These are phyloP conservation scores for Copsychus sechellarum DNA, from an alignment of 2,113 vertebrate genomes.

Conservation along the genomic window DNA sequence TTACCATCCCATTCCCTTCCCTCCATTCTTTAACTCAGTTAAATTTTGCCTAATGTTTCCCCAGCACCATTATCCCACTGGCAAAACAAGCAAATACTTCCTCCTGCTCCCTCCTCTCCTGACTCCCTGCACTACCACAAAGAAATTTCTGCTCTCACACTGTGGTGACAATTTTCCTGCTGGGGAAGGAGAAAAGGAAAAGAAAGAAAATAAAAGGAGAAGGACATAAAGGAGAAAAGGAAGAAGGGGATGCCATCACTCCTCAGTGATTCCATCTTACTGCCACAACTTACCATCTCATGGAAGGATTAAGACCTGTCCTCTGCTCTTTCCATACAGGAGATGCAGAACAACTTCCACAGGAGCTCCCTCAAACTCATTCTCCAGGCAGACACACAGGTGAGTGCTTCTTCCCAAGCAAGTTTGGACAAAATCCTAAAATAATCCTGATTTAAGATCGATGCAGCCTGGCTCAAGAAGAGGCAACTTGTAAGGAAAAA, in stretches of 20 bases:
- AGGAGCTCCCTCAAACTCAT: background rate
- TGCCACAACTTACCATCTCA: background rate
- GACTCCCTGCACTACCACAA: background rate
- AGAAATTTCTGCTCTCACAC: background rate
- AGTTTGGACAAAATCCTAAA: background rate
- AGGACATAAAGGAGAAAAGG: background rate
- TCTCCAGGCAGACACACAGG: background rate
- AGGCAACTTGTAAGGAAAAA: background rate
- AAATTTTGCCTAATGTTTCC: background rate
- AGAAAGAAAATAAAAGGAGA: background rate
- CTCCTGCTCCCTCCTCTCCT: background rate
- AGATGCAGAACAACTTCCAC: background rate
- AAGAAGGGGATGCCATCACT: no score
- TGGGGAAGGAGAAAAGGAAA: background rate
- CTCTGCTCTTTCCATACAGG: background rate
- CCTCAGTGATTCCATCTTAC: background rate
- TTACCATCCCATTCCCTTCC: background rate
- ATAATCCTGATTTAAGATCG: background rate
- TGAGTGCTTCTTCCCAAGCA: background rate
- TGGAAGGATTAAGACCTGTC: background rate
- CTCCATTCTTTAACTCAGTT: background rate
- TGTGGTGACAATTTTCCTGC: background rate
- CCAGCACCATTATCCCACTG: background rate
- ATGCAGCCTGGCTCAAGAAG: background rate
- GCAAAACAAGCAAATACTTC: background rate